Evolutionary conservation across 2,888 invertebrate genomes (phyloP).

Genomic region (Diachrysia chrysitis): DNA sequence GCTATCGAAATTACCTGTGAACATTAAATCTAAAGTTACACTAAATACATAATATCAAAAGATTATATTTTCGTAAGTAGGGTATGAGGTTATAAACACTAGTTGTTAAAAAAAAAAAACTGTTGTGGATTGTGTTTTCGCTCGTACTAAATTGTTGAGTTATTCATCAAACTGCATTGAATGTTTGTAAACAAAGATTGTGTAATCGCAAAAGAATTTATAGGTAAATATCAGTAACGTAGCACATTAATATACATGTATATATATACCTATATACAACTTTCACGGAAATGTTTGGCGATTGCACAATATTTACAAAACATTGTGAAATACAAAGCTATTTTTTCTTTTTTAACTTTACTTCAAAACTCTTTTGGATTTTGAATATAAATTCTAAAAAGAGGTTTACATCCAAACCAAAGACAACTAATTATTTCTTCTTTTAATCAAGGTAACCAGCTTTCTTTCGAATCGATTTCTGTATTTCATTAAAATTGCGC

Average conservation of each 20-base stretch:
- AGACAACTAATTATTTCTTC: background rate
- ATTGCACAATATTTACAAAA: slow-evolving; percentile 50
- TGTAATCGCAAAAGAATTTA: slow-evolving; percentile 3
- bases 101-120: background rate
- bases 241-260: background rate
- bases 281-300: slow-evolving; percentile 22
- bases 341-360: background rate
- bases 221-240: background rate
- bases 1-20: background rate
- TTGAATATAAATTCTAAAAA: background rate
- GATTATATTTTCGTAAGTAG: background rate
- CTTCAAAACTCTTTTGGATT: background rate
- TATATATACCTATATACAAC: background rate
- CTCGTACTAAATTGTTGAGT: background rate
- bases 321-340: slow-evolving; percentile 25
- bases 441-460: background rate
- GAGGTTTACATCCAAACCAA: background rate
- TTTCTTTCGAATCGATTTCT: background rate
- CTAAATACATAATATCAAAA: background rate
- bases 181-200: slow-evolving; percentile 12
- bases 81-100: background rate
- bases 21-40: background rate
- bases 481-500: slow-evolving; percentile 13
- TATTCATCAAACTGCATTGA: background rate
- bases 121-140: background rate